Base-by-base conservation (phyloP, 2,888 invertebrate genomes). In the Blastobasis lacticolella region DNA sequence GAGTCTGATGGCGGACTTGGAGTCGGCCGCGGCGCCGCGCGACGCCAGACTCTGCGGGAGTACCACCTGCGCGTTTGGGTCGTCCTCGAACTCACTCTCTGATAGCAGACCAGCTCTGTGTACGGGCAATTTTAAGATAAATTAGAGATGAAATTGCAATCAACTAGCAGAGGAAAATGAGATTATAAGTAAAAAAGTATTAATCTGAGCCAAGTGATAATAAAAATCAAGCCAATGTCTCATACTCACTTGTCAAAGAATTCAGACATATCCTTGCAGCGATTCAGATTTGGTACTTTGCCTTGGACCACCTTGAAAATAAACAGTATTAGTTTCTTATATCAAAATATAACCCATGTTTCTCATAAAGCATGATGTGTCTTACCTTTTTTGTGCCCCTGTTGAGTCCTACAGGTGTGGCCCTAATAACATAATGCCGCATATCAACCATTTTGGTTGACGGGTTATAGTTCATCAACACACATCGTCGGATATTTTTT, bases 391-490 rank as follows among this genome's bases (percentile, higher is more conserved):
- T 97, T 0, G 98, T 94, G 10, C 96, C 94, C 72, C 91, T 94
- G 44, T 96, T 95, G 42, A 99, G 85, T 10, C 98, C 99, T 0
- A 95, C 94, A 0, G 99, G 98, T 5, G 94, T 93, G 8, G 96
- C 93, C 81, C 95, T 94, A 61, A 99, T 95, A n/a, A 95, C 94
- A 76, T 97, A 99, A 80, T 99, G 99, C 45, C 99, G 90, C 75
- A 99, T 93, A 68, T 98, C 98, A 49, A 99, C 93, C 1, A 93
- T 78, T 67, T 96, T 95, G 5, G 94, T 94, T 1, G 93, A 89
- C 0, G 93, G 89, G 75, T 97, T 94, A 76, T 97, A 98, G 77
- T 97, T 97, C 72, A 98, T 90, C 23, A 99, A 87, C 0, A 98
- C 93, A 78, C 97, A 97, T 44, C 99, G 90, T 49, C 95, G 91